Conservation (phyloP, 2,113 vertebrate genomes). For the Chaetodon auriga region DNA sequence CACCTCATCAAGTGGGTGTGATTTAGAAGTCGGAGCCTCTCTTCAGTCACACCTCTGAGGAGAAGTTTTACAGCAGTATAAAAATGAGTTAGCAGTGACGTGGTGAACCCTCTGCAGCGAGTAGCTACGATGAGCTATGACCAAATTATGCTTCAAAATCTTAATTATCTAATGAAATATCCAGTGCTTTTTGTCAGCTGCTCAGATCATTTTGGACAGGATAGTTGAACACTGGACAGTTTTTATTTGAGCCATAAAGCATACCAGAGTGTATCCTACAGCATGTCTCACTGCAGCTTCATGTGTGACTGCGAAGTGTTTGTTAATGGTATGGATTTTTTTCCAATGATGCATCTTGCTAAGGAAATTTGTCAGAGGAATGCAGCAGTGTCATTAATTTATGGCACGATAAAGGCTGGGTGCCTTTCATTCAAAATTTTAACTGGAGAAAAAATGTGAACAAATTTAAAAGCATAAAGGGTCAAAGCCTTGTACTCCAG, state of each 20-base stretch:
- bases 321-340: background rate
- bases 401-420: background rate
- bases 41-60: conserved; percentile 10
- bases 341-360: background rate
- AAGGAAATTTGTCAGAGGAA: background rate
- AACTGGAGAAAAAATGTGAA: background rate
- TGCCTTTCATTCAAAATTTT: background rate
- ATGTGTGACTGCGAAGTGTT: background rate
- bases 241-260: conserved; percentile 53
- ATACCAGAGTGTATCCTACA: background rate
- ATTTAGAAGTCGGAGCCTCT: background rate
- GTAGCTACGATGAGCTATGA: conserved; percentile 8
- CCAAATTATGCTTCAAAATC: conserved; percentile 26
- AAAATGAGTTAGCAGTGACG: conserved; percentile 14
- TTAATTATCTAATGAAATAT: conserved; percentile 49
- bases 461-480: background rate
- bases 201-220: conserved; percentile 20
- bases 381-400: background rate
- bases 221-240: conserved; percentile 31
- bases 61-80: conserved; percentile 27
- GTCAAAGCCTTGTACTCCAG: background rate
- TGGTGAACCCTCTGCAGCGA: background rate
- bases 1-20: conserved; percentile 3
- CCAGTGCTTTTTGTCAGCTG: background rate
- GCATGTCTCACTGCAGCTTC: conserved; percentile 24